These are phyloP conservation scores for Hemiscyllium ocellatum DNA, from an alignment of 2,113 vertebrate species.

Conservation along the genomic window DNA sequence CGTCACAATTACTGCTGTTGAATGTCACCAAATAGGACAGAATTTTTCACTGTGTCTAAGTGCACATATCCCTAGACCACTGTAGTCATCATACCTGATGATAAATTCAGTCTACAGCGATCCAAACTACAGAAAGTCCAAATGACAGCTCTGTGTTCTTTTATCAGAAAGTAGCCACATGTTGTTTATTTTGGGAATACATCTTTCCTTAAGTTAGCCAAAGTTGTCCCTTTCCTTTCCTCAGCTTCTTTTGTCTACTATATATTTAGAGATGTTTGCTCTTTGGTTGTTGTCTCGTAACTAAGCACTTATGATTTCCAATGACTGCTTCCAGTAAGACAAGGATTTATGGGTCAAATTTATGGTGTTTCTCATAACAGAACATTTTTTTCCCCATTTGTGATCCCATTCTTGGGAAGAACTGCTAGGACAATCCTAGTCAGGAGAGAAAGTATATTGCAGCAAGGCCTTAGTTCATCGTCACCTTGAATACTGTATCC, in stretches of 20 bases:
- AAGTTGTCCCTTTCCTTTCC: background rate
- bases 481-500: background rate
- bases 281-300: background rate
- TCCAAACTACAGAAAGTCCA: background rate
- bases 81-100: background rate
- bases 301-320: background rate
- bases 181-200: background rate
- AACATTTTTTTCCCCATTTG: background rate
- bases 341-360: background rate
- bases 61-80: background rate
- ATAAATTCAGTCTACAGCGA: background rate
- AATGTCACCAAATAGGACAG: background rate
- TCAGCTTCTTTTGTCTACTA: background rate
- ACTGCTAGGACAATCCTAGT: background rate
- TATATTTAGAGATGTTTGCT: background rate
- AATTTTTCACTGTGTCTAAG: background rate
- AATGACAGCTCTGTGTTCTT: background rate
- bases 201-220: background rate
- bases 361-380: background rate
- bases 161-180: background rate
- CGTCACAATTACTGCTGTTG: background rate
- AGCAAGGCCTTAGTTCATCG: background rate
- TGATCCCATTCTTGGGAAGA: background rate
- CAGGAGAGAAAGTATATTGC: background rate
- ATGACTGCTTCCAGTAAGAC: background rate